Conservation (phyloP, 2,797 vertebrate species). For the Poeciliopsis gracilis region DNA sequence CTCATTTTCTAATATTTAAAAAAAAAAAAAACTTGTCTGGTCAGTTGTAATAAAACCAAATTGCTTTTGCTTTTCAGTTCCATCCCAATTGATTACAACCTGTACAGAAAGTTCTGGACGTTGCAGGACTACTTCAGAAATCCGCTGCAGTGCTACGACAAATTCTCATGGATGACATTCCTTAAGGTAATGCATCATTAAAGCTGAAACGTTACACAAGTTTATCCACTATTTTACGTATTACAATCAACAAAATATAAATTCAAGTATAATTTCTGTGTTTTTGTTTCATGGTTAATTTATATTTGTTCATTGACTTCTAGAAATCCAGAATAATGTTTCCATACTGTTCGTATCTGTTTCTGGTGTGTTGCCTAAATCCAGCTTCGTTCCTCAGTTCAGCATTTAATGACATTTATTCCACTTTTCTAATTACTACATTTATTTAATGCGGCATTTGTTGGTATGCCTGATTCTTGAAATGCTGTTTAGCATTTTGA, state of each 20-base stretch:
- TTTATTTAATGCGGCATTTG: not conserved
- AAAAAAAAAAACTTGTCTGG: not conserved
- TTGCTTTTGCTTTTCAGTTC: conserved; percentile 79
- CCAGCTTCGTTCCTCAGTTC: not conserved
- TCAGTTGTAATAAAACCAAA: not conserved
- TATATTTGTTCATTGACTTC: not conserved
- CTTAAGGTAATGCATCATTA: conserved; percentile 85
- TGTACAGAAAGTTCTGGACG: conserved; percentile 99
- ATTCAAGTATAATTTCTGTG: not conserved
- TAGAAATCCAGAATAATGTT: not conserved
- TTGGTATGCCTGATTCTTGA: not conserved
- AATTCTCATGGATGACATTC: conserved; percentile 97
- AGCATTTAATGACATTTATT: not conserved
- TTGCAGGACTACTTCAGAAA: conserved; percentile 99
- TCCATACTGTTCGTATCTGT: not conserved
- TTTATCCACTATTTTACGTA: not conserved
- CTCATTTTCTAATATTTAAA: not conserved
- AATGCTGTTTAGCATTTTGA: not conserved
- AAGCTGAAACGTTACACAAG: not conserved
- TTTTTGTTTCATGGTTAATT: not conserved
- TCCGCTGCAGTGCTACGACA: conserved; percentile 97
- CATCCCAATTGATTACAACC: conserved; percentile 98
- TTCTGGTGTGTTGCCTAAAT: not conserved
- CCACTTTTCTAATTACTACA: not conserved
- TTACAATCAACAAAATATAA: not conserved